Evolutionary conservation across 2,888 invertebrate species (phyloP).

Genomic region (Alviniconcha strummeri): DNA sequence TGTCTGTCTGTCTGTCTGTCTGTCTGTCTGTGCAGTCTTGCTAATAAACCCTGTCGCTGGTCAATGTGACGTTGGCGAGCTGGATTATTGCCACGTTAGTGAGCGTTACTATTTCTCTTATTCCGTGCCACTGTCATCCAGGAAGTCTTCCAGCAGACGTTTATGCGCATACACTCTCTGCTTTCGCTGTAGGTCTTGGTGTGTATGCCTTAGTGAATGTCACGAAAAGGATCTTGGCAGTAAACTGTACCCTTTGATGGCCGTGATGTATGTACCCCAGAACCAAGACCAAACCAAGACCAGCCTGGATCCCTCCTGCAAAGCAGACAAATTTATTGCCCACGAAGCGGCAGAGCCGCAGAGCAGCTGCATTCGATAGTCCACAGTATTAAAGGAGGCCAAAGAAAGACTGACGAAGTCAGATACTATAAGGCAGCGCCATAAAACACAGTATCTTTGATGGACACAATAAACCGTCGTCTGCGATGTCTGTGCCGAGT

Average conservation of each 20-base stretch:
- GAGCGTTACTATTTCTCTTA: neutral
- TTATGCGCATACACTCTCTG: neutral
- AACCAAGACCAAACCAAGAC: neutral
- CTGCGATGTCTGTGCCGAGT: too few species aligned
- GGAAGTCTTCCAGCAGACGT: neutral
- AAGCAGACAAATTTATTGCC: too few species aligned
- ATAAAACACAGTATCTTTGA: neutral
- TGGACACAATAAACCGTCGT: neutral
- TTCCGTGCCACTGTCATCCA: neutral
- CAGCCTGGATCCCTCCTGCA: neutral
- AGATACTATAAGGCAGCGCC: neutral
- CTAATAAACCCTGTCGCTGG: slow-evolving; percentile 5
- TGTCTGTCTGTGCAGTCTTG: neutral
- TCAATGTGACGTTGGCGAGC: slow-evolving; percentile 14
- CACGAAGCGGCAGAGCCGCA: too few species aligned
- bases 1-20: neutral
- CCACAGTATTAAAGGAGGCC: too few species aligned
- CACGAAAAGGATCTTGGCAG: neutral
- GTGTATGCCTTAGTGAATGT: neutral
- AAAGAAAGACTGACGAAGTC: too few species aligned
- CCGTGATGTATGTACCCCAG: neutral
- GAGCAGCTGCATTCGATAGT: too few species aligned
- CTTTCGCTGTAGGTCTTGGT: neutral
- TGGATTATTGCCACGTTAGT: too few species aligned
- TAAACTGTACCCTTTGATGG: neutral